These are phyloP conservation scores for Glyptemys insculpta DNA, from an alignment of 2,797 vertebrate genomes.

Conservation along the genomic window DNA sequence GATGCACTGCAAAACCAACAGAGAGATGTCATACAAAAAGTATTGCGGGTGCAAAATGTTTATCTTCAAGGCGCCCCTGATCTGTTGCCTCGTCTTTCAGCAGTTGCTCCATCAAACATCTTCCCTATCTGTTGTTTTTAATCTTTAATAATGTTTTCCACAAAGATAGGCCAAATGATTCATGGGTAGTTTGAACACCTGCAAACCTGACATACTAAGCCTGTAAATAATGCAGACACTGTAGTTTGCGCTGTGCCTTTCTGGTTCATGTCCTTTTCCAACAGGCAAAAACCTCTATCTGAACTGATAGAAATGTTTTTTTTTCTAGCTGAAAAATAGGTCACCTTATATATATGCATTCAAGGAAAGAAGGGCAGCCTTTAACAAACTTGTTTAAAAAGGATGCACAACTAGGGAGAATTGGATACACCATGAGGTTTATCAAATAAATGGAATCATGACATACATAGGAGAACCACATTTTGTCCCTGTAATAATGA, in stretches of 20 bases:
- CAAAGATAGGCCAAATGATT: conserved; percentile 27
- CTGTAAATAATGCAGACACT: conserved; percentile 48
- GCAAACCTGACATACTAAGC: conserved; percentile 31
- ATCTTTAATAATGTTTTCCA: conserved; percentile 53
- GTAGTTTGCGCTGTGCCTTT: conserved; percentile 12
- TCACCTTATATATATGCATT: neutral
- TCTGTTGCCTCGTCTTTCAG: conserved; percentile 31
- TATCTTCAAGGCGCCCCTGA: neutral
- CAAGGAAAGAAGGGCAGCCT: neutral
- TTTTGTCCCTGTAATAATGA: neutral
- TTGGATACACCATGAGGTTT: neutral
- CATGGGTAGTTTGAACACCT: conserved; percentile 64
- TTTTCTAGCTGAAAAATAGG: conserved; percentile 63
- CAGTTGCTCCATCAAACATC: conserved; percentile 6
- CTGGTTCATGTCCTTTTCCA: conserved; percentile 15
- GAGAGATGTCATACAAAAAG: neutral
- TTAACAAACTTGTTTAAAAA: neutral
- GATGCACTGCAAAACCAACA: neutral
- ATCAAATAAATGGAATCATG: neutral
- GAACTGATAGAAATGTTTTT: neutral
- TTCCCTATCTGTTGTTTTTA: conserved; percentile 3
- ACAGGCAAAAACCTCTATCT: conserved; percentile 20
- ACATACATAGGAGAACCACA: neutral
- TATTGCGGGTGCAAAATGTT: neutral
- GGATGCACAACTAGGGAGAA: no score